Evolutionary conservation across 2,113 vertebrate species (phyloP), one percentile per base, ranked within the genome.

Genomic region (Phainopepla nitens): DNA sequence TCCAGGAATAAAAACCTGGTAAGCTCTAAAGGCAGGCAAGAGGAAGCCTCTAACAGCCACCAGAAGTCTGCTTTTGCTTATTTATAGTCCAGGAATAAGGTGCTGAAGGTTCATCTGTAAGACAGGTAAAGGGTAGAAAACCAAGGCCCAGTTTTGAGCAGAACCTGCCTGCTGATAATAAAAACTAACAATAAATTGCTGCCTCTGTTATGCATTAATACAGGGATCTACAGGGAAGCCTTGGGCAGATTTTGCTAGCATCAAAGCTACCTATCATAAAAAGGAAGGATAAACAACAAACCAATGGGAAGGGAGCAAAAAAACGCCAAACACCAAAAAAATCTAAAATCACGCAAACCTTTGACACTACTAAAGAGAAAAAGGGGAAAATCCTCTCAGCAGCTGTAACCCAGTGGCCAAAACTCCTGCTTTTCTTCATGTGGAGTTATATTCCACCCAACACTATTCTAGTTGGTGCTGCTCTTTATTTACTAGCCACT

Each of bases 51-150:
- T 2, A 50, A 45, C 28, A 77, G 31, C 22, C 58, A 72, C 36
- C 17, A 73, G 5, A 65, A 70, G 15, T 50, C 15, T n/a, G 44
- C 19, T 72, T 49, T 75, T 75, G 24, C 21, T 35, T 62, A 75
- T 82, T 51, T 50, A 36, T 0, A 1, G 15, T 6, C 31, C 21
- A 45, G 51, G 18, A 76, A 57, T 41, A 41, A n/a, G 0, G 0
- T 11, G 4, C 41, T 33, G 78, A 17, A 61, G 24, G 42, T 41
- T 57, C 18, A 70, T 16, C 28, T 45, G 12, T 11, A 19, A 41
- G 25, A 83, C 3, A 9, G 13, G 4, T 17, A 27, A 49, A 28
- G 19, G 18, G 18, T 4, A 69, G 17, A 58, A 87, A 73, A 60
- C 2, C 41, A 47, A n/a, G 1, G 5, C 7, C 13, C 2, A 8